Percentiles rank a stretch among this genome's conserved stretches.
These are phyloP conservation scores for Lates japonicus DNA, from an alignment of 2,797 vertebrate genomes.

Conservation along the genomic window DNA sequence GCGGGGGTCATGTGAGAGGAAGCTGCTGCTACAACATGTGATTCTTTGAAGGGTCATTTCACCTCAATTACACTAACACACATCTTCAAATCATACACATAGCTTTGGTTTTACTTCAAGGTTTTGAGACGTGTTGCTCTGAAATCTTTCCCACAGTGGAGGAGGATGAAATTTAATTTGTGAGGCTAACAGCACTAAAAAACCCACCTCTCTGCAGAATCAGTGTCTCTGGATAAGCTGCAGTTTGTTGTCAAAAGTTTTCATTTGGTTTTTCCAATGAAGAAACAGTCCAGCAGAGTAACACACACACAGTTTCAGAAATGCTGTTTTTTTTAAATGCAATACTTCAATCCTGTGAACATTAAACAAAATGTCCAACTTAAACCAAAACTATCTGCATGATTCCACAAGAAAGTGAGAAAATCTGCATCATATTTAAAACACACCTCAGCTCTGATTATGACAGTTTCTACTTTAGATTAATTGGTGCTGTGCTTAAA, in stretches of 20 bases:
- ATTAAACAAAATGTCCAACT: background rate
- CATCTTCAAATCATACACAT: too few relatives aligned
- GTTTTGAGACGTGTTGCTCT: background rate
- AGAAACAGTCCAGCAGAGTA: background rate
- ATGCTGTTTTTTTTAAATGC: background rate
- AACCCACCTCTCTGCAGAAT: background rate
- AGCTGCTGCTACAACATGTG: background rate
- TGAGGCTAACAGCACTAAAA: background rate
- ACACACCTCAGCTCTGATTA: background rate
- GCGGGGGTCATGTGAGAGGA: background rate
- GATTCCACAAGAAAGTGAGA: background rate
- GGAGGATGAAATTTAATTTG: background rate
- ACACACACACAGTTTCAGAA: background rate
- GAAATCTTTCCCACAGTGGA: background rate
- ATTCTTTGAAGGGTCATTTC: conserved; percentile 9
- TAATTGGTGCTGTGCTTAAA: background rate
- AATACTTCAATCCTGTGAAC: background rate
- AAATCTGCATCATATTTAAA: background rate
- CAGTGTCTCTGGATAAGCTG: background rate
- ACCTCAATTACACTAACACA: background rate
- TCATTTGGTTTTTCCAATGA: background rate
- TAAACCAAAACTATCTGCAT: background rate
- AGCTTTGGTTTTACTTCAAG: too few relatives aligned
- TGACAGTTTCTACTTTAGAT: background rate
- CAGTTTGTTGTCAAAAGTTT: background rate